These are phyloP conservation scores for Sceloporus tristichus DNA, from an alignment of 2,113 vertebrate genomes.

Conservation along the genomic window DNA sequence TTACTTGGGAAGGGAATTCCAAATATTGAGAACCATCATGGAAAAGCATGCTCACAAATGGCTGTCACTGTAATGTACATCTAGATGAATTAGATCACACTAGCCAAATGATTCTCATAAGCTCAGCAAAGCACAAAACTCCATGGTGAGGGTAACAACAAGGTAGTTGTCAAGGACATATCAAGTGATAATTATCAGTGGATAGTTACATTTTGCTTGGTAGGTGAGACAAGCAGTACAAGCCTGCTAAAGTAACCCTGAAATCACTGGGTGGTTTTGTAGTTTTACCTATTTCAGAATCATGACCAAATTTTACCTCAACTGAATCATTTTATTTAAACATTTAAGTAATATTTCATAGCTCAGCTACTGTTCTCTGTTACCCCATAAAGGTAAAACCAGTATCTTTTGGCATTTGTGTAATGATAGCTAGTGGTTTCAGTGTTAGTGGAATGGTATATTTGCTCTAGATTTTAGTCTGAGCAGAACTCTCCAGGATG, in stretches of 20 bases:
- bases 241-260: neutral
- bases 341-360: neutral
- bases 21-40: neutral
- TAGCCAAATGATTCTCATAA: neutral
- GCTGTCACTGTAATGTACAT: neutral
- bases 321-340: neutral
- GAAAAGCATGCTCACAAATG: neutral
- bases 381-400: neutral
- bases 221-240: neutral
- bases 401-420: neutral
- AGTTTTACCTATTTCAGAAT: neutral
- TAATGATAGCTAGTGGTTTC: no score
- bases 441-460: no score
- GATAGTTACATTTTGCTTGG: neutral
- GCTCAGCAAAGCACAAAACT: neutral
- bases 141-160: neutral
- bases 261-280: neutral
- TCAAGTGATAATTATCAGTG: neutral
- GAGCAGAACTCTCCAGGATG: no score
- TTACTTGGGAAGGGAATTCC: neutral
- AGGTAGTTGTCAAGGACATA: neutral
- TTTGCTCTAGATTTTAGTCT: no score
- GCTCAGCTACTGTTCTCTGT: neutral
- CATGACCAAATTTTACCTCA: neutral
- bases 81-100: neutral